A percentile compares a stretch with the other conserved stretches of the same genome.
Conservation (phyloP, 2,888 invertebrate species). For the Axea sp. region DNA sequence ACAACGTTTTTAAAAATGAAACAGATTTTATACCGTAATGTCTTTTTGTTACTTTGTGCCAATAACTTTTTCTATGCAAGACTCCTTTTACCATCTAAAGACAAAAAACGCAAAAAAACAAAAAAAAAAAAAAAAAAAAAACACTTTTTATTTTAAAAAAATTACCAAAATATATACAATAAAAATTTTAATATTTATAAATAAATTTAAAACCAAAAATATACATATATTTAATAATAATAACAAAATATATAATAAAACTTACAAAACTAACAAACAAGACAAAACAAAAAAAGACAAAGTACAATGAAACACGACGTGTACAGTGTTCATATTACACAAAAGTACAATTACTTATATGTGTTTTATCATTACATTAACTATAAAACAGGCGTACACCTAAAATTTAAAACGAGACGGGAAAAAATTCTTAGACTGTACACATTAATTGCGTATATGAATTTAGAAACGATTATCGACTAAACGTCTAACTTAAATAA, state of each 20-base stretch:
- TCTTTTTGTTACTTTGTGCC: constrained; percentile 57
- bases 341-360: too few species aligned
- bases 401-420: too few species aligned
- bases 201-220: too few species aligned
- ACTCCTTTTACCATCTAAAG: constrained; percentile 28
- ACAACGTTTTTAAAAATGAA: constrained; percentile 12
- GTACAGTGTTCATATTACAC: too few species aligned
- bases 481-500: constrained; percentile 12
- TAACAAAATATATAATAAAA: too few species aligned
- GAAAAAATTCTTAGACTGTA: constrained; percentile 20
- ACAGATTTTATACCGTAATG: constrained; percentile 46
- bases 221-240: too few species aligned
- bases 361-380: too few species aligned
- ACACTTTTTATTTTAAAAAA: constrained; percentile 30
- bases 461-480: constrained; percentile 37
- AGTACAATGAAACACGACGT: too few species aligned
- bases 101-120: constrained; percentile 4
- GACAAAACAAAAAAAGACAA: too few species aligned
- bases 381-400: constrained; percentile 5
- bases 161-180: too few species aligned
- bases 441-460: constrained; percentile 44
- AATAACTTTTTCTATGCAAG: constrained; percentile 45
- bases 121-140: constrained; percentile 2
- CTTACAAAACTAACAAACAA: too few species aligned
- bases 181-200: too few species aligned